Evolutionary conservation across 2,888 invertebrate genomes (phyloP).

Genomic region (Drosophila fulvimacula): DNA sequence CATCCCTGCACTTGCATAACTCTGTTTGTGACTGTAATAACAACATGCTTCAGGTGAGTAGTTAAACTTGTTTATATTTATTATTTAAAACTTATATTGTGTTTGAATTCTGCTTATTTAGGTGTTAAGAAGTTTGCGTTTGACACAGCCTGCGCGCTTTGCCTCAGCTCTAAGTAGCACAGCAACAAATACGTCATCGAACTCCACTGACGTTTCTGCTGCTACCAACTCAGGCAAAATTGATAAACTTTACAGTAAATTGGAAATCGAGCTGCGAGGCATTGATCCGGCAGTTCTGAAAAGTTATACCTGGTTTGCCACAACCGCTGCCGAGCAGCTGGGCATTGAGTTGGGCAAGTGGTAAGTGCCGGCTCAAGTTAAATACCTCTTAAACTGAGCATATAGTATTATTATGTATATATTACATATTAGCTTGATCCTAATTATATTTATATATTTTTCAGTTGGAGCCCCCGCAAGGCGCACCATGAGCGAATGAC

Average conservation of each 20-base stretch:
- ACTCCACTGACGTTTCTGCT: background rate
- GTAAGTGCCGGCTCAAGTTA: constrained; percentile 84
- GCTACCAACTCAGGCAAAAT: constrained; percentile 50
- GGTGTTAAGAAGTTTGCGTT: constrained; percentile 45
- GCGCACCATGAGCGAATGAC: constrained; percentile 91
- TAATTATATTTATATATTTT: constrained; percentile 71
- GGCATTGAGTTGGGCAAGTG: constrained; percentile 90
- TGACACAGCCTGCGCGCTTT: constrained; percentile 48
- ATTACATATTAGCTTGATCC: no score
- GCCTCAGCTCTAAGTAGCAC: constrained; percentile 38
- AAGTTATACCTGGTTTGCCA: constrained; percentile 94
- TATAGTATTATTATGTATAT: no score
- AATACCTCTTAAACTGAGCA: no score
- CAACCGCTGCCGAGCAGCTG: constrained; percentile 92
- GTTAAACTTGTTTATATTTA: constrained; percentile 7
- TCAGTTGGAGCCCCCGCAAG: constrained; percentile 90
- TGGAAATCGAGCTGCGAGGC: constrained; percentile 94
- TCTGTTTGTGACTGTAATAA: constrained; percentile 37
- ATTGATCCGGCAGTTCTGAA: constrained; percentile 94
- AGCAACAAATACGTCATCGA: constrained; percentile 3
- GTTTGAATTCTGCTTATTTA: constrained; percentile 5
- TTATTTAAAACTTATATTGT: constrained; percentile 23
- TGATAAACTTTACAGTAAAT: constrained; percentile 92
- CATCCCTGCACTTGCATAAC: constrained; percentile 68
- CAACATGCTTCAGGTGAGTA: constrained; percentile 64